Evolutionary conservation across 2,797 vertebrate species (phyloP).

Genomic region (Sebastes kiyomatsui): DNA sequence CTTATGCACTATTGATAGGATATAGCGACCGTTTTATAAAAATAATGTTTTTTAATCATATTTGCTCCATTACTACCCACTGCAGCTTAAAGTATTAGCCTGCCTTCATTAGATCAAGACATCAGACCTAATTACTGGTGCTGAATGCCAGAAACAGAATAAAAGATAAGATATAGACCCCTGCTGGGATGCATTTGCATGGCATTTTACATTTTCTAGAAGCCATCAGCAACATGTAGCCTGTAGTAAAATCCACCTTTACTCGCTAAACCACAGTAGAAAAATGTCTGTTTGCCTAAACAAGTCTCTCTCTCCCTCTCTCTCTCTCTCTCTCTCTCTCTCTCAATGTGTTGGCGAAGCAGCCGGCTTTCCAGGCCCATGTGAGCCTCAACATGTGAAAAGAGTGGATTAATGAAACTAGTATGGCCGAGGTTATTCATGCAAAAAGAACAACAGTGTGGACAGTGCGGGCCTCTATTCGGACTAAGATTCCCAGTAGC

Average conservation of each 20-base stretch:
- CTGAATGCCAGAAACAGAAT: neutral
- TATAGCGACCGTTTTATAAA: no score
- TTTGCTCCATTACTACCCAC: no score
- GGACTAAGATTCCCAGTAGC: slow-evolving; percentile 48
- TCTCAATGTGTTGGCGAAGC: slow-evolving; percentile 12
- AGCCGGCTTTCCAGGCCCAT: slow-evolving; percentile 38
- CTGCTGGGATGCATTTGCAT: neutral
- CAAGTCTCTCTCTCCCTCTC: neutral
- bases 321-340: neutral
- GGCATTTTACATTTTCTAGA: neutral
- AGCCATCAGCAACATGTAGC: neutral
- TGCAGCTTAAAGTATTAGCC: neutral
- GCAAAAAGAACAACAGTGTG: slow-evolving; percentile 78
- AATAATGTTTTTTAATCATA: no score
- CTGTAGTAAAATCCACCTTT: neutral
- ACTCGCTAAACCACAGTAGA: neutral
- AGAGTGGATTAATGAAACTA: slow-evolving; percentile 75
- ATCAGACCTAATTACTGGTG: neutral
- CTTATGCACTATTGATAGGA: no score
- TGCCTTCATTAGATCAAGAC: neutral
- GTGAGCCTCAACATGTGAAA: slow-evolving; percentile 75
- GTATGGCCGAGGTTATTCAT: slow-evolving; percentile 69
- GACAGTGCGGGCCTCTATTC: slow-evolving; percentile 50
- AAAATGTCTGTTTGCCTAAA: neutral
- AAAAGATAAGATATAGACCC: neutral